These are phyloP conservation scores for Cyprinodon tularosa DNA, from an alignment of 2,113 vertebrate species.

Conservation along the genomic window DNA sequence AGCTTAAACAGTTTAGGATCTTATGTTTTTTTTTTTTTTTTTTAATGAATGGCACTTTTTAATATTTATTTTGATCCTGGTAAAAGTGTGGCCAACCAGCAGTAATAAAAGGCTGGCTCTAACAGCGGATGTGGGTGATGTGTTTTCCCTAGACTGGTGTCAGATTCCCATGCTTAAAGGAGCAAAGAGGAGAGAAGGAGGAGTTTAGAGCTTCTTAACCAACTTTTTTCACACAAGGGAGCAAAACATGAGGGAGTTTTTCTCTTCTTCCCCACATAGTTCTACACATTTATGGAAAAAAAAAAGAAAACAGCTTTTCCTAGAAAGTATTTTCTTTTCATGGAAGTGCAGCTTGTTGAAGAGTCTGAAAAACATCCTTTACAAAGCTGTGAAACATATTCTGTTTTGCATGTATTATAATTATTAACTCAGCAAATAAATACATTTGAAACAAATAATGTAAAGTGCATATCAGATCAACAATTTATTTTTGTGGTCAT, in stretches of 20 bases:
- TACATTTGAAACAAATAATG: neutral
- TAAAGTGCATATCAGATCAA: neutral
- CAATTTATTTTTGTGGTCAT: neutral
- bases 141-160: constrained; percentile 56
- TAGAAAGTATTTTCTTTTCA: neutral
- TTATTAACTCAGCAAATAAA: neutral
- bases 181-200: constrained; percentile 8
- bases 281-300: constrained; percentile 1
- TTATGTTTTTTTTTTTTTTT: neutral
- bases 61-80: neutral
- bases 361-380: neutral
- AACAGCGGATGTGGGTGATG: constrained; percentile 47
- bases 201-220: constrained; percentile 8
- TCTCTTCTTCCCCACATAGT: neutral
- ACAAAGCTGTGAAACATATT: neutral
- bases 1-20: neutral
- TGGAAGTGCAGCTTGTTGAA: neutral
- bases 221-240: constrained; percentile 32
- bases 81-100: constrained; percentile 13
- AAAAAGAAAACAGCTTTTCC: neutral
- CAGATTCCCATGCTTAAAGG: constrained; percentile 50
- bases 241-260: constrained; percentile 49
- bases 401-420: no score
- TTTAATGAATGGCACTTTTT: neutral
- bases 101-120: constrained; percentile 29